These are phyloP conservation scores for Pogonognathellus flavescens DNA, from an alignment of 1,140 invertebrate genomes.

Conservation along the genomic window DNA sequence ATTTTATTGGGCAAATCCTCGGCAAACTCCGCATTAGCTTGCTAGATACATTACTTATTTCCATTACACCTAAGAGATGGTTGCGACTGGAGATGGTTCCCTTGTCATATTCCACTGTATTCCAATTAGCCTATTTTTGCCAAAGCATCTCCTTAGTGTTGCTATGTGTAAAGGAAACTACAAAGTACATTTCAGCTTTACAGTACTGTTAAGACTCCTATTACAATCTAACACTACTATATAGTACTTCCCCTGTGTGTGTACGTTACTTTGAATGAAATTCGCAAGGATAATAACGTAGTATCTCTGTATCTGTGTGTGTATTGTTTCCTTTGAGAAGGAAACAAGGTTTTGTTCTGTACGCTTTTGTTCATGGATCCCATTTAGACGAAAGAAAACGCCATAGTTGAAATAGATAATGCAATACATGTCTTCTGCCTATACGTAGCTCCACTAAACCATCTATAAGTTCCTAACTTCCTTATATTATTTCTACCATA, in stretches of 20 bases:
- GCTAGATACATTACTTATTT: neutral
- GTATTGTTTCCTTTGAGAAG: slow-evolving; percentile 26
- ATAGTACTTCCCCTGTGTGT: neutral
- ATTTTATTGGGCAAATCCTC: neutral
- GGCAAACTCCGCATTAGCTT: neutral
- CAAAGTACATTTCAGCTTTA: no score
- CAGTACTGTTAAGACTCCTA: no score
- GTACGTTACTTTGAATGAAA: slow-evolving; percentile 7
- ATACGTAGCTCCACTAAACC: slow-evolving; percentile 8
- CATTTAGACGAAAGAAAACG: slow-evolving; percentile 13
- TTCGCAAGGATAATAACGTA: neutral
- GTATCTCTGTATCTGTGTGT: neutral
- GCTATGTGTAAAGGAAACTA: neutral
- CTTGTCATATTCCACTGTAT: neutral
- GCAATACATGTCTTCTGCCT: neutral
- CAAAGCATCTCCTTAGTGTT: neutral
- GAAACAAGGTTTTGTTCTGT: neutral
- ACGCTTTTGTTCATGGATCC: slow-evolving; percentile 12
- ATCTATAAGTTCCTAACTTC: no score
- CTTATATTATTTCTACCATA: neutral
- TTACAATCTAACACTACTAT: neutral
- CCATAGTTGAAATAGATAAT: slow-evolving; percentile 5
- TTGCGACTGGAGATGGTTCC: neutral
- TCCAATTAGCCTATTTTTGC: neutral
- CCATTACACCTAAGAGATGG: neutral